Percentiles rank a stretch among this genome's conserved stretches.
Evolutionary conservation across 2,113 vertebrate species (phyloP).

Genomic region (Hydrochoerus hydrochaeris): DNA sequence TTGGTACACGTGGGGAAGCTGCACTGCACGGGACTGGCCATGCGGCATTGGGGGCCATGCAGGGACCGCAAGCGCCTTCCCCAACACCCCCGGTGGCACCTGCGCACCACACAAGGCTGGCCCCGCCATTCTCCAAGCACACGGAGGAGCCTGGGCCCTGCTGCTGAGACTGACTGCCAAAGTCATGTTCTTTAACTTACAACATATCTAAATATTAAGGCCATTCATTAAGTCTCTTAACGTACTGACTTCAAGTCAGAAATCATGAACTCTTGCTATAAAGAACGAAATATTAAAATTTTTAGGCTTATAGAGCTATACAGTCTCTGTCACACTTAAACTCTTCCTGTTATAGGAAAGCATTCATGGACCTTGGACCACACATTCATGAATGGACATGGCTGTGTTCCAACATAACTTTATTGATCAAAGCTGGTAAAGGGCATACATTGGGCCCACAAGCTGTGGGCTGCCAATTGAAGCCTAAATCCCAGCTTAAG

Average conservation of each 20-base stretch:
- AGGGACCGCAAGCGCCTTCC: no score
- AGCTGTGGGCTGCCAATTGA: not conserved
- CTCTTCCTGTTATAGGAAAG: not conserved
- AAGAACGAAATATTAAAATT: not conserved
- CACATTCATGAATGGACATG: not conserved
- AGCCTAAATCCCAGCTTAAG: not conserved
- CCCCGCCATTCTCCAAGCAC: no score
- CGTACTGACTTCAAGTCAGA: not conserved
- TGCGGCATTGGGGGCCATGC: no score
- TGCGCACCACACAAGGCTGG: no score
- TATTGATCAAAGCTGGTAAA: not conserved
- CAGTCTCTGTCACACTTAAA: not conserved
- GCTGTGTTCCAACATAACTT: not conserved
- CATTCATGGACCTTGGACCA: not conserved
- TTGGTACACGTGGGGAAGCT: no score
- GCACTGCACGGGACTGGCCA: no score
- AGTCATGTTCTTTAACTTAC: conserved; percentile 27
- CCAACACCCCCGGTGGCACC: no score
- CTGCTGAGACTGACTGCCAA: no score
- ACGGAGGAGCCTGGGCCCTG: no score
- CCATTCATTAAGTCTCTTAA: conserved; percentile 11
- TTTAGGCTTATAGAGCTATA: not conserved
- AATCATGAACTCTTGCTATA: not conserved
- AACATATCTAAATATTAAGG: not conserved
- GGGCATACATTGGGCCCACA: not conserved